Percentiles rank a stretch among this genome's conserved stretches.
Conservation (phyloP, 2,888 invertebrate species). For the Tiliacea citrago region DNA sequence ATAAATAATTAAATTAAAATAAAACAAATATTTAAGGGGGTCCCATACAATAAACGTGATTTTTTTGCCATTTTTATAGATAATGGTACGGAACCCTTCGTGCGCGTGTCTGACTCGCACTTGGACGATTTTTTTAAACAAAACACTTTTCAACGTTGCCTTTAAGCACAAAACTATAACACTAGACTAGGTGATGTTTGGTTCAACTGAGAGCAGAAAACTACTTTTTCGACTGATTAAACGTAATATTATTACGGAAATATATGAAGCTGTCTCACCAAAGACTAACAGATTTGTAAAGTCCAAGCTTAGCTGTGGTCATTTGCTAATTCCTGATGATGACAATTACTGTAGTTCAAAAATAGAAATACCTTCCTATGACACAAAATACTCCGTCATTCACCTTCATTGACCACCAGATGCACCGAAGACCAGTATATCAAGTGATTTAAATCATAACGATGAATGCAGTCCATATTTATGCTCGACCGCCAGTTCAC, state of each 20-base stretch:
- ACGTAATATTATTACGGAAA: not conserved
- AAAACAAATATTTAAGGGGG: too few relatives aligned
- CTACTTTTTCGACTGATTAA: not conserved
- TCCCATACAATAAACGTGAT: too few relatives aligned
- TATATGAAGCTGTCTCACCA: not conserved
- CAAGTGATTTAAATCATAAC: conserved; percentile 55
- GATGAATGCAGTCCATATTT: conserved; percentile 53
- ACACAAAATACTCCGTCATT: not conserved
- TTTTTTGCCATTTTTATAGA: too few relatives aligned
- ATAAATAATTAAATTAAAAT: too few relatives aligned
- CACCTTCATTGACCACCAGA: not conserved
- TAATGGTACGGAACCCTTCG: too few relatives aligned
- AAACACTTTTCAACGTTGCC: not conserved
- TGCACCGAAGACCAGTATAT: conserved; percentile 26
- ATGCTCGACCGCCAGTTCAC: conserved; percentile 31
- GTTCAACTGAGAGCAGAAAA: not conserved
- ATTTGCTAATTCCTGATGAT: not conserved
- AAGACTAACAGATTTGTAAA: not conserved
- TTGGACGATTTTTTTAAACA: too few relatives aligned
- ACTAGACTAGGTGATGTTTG: not conserved
- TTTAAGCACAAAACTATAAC: not conserved
- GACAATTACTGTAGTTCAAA: not conserved
- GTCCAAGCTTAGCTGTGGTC: not conserved
- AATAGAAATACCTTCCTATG: not conserved
- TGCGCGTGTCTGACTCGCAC: too few relatives aligned